phyloP scores from a whole-genome alignment of 2,888 invertebrate species.

The Halocaridina rubra region DNA sequence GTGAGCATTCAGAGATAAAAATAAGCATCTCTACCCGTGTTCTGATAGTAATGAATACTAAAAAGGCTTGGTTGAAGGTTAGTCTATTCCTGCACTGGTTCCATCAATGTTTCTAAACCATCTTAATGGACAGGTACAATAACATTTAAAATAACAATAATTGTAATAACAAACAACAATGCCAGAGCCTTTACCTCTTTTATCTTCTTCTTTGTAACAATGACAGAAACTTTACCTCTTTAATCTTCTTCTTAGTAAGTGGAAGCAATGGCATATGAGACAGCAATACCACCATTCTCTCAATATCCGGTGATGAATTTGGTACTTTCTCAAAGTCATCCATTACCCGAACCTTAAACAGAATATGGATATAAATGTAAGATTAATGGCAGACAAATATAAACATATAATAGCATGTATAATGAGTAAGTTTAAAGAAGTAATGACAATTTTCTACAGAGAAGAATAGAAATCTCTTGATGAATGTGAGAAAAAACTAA shows the following conservation, averaged over 20 bases:
- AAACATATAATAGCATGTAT: not conserved
- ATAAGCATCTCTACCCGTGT: too few species aligned
- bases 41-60: not conserved
- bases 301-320: slow-evolving; percentile 33
- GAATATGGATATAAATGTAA: not conserved
- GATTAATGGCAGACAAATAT: not conserved
- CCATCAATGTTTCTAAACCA: not conserved
- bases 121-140: not conserved
- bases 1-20: too few species aligned
- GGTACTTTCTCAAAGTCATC: slow-evolving; percentile 69
- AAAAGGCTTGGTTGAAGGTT: not conserved
- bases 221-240: not conserved
- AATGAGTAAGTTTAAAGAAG: not conserved
- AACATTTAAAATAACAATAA: too few species aligned
- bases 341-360: slow-evolving; percentile 72
- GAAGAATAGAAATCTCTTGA: not conserved
- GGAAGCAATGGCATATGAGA: slow-evolving; percentile 65
- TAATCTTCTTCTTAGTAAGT: slow-evolving; percentile 11
- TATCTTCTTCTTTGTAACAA: too few species aligned
- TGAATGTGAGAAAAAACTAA: too few species aligned
- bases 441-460: not conserved
- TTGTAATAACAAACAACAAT: not conserved
- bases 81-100: not conserved
- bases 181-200: too few species aligned
- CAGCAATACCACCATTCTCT: slow-evolving; percentile 62